Percentiles rank a stretch among this genome's conserved stretches.
Evolutionary conservation across 2,888 invertebrate genomes (phyloP).

Genomic region (Cecidostiba fungosa): DNA sequence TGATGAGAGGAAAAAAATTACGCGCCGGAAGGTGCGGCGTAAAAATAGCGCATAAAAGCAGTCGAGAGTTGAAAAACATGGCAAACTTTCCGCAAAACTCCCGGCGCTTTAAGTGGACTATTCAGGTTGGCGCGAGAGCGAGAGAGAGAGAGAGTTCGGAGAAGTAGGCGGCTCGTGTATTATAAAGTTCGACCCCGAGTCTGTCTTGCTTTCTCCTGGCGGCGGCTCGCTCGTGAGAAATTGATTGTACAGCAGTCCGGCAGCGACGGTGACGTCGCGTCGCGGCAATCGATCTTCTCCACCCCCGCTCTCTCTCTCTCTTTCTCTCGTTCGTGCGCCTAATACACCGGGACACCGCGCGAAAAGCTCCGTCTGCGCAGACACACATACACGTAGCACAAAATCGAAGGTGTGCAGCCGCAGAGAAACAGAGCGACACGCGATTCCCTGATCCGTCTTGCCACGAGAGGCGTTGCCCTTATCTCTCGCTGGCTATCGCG

Average conservation of each 20-base stretch:
- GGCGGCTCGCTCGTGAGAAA: constrained; percentile 36
- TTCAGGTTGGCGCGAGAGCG: not conserved
- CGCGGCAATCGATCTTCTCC: constrained; percentile 34
- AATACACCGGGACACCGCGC: constrained; percentile 34
- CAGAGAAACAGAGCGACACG: constrained; percentile 68
- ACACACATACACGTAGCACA: not conserved
- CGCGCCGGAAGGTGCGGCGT: not conserved
- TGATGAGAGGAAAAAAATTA: not conserved
- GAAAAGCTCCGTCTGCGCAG: not conserved
- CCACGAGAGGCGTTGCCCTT: constrained; percentile 76
- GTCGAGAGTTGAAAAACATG: constrained; percentile 24
- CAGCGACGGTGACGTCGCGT: constrained; percentile 40
- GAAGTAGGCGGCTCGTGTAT: not conserved
- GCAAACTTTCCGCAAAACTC: constrained; percentile 17
- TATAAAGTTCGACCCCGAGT: constrained; percentile 24
- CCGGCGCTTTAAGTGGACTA: constrained; percentile 29
- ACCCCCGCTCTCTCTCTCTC: constrained; percentile 28
- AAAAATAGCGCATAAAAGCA: not conserved
- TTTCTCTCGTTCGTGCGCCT: constrained; percentile 35
- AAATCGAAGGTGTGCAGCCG: constrained; percentile 52
- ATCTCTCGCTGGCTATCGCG: constrained; percentile 68
- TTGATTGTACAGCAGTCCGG: constrained; percentile 49
- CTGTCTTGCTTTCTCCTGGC: not conserved
- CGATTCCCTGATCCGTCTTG: constrained; percentile 79
- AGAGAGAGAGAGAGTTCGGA: constrained; percentile 1